phyloP scores from a whole-genome alignment of 1,140 invertebrate species.

The Pseudachorutes palmiensis region DNA sequence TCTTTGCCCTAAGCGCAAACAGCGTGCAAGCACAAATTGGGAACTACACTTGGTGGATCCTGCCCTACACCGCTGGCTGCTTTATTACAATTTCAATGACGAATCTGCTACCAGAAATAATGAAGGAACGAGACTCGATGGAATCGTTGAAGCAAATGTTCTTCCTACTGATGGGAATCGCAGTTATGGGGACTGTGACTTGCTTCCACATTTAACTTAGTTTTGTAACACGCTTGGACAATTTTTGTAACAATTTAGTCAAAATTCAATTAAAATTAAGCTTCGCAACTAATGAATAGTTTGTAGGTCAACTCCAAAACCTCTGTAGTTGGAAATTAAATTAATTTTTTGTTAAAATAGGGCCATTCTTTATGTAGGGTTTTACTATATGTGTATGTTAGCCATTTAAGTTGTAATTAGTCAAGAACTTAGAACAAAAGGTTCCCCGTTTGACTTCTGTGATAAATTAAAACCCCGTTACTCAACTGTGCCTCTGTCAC shows the following conservation, averaged over 20 bases:
- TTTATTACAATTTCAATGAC: slow-evolving; percentile 92
- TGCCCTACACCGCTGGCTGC: slow-evolving; percentile 91
- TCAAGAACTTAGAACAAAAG: no score
- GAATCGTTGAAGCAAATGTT: slow-evolving; percentile 77
- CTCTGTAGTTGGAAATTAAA: no score
- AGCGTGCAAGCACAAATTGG: slow-evolving; percentile 46
- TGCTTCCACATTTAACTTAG: slow-evolving; percentile 5
- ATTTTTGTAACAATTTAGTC: not conserved
- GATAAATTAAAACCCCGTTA: no score
- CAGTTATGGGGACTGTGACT: slow-evolving; percentile 61
- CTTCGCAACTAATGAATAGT: not conserved
- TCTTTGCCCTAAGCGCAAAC: slow-evolving; percentile 22
- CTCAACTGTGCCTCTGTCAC: no score
- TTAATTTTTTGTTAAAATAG: not conserved
- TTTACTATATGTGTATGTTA: no score
- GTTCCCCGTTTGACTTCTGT: no score
- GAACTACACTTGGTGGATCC: slow-evolving; percentile 80
- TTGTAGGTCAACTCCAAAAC: not conserved
- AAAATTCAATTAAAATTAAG: not conserved
- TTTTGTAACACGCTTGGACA: not conserved
- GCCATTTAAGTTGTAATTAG: no score
- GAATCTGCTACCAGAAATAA: slow-evolving; percentile 80
- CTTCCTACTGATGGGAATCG: slow-evolving; percentile 64
- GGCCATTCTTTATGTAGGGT: no score
- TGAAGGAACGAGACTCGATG: slow-evolving; percentile 63